Percentiles rank a stretch among this genome's conserved stretches.
Conservation (phyloP, 2,797 vertebrate genomes). For the Anguilla pacifica region DNA sequence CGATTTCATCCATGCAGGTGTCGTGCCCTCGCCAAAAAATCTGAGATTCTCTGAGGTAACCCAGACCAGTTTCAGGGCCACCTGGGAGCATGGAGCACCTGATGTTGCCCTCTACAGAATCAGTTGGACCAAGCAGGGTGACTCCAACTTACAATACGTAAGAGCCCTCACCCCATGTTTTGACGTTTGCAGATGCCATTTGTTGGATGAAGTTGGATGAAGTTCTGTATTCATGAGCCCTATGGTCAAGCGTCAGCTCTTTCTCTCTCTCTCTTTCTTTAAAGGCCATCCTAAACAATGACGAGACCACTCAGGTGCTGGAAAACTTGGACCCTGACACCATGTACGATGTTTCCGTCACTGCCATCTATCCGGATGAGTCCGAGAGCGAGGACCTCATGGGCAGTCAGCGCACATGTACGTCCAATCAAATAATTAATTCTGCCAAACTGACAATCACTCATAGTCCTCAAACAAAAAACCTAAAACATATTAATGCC, state of each 20-base stretch:
- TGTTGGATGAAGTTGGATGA: not conserved
- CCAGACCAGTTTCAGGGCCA: conserved; percentile 85
- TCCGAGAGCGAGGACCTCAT: conserved; percentile 93
- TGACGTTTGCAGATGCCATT: not conserved
- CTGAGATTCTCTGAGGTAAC: conserved; percentile 85
- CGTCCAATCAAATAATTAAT: conserved; percentile 50
- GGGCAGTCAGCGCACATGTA: conserved; percentile 89
- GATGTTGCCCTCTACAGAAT: conserved; percentile 94
- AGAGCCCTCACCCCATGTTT: conserved; percentile 33
- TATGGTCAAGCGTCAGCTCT: not conserved
- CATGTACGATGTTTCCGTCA: conserved; percentile 88
- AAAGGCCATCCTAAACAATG: conserved; percentile 88
- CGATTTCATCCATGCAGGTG: conserved; percentile 56
- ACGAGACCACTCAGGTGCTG: conserved; percentile 81
- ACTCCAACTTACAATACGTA: conserved; percentile 67
- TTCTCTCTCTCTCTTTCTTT: not conserved
- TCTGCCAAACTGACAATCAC: not conserved
- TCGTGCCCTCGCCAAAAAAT: conserved; percentile 90
- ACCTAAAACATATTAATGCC: not conserved
- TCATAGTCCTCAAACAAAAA: not conserved
- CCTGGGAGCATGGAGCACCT: conserved; percentile 92
- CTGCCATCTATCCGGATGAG: conserved; percentile 97
- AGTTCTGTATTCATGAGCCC: not conserved
- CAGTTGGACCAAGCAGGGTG: conserved; percentile 82
- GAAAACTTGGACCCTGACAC: conserved; percentile 87